Evolutionary conservation across 1,140 invertebrate species (phyloP), one percentile per base, ranked within the genome.

Genomic region (Choristoneura fumiferana): DNA sequence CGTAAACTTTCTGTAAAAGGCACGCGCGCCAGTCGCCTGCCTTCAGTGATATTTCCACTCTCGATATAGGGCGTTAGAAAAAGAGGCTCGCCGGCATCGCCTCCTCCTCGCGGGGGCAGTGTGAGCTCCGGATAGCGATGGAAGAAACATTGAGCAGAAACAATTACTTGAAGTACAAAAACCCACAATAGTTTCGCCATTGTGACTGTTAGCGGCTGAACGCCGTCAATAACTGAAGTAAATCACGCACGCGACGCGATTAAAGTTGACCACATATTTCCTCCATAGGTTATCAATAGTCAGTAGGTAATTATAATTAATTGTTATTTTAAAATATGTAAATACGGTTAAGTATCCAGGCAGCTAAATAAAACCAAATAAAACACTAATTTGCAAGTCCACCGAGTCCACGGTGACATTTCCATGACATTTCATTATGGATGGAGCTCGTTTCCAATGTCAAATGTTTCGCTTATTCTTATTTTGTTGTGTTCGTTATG

Each of bases 31-130:
- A 82, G 56, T 4, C 54, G 65, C 57, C 76, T 71, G 4, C 71
- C 88, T 69, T 79, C 76, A 1, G 75, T 77, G 8, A 89, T 83
- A 13, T 89, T 90, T 9, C 93, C 93, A 33, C 75, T 89, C 58
- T 94, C 91, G 52, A 95, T 90, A 15, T 91, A 90, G 1, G 93
- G 93, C 0, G 94, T 94, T 0, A 95, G 81, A 65, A 93, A 92
- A 1, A 95, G 73, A 1, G 93, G 92, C n/a, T 91, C 55, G 0
- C 93, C 93, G 33, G 91, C 84, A 73, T 94, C 92, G 34, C 89
- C 90, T 3, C 56, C 89, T 69, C 94, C 92, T 14, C 82, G 84
- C 2, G 59, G 59, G 3, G 72, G 69, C 14, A 84, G 62, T 33
- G 76, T 72, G 54, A 89, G 54, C 62, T 84, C 70, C 0, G 84